Base-by-base conservation (phyloP, 2,888 invertebrate species). In the Choristoneura rosaceana region DNA sequence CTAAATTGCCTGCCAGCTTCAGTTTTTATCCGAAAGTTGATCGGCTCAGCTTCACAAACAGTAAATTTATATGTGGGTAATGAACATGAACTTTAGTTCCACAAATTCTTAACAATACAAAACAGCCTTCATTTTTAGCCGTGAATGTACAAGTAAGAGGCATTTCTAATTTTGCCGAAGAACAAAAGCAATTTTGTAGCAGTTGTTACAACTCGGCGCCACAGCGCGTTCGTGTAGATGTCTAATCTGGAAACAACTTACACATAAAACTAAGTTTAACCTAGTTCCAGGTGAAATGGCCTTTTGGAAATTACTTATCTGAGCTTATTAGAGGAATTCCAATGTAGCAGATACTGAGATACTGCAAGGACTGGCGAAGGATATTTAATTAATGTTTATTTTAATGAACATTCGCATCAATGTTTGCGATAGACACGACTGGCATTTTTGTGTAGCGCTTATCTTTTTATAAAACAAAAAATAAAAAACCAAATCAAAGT, bases 151-250 rank as follows among this genome's bases (percentile, higher is more conserved):
- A 33, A 63, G 33, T 75, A 75, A 78, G 76, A 83, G 85, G 85
- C 83, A 87, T 88, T 88, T 82, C 80, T 84, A 88, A 87, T 86
- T 87, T 71, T 85, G 86, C 85, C 81, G 82, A 83, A 84, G 80
- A 88, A 89, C 87, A 88, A 88, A 89, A 89, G 85, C 81, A 87
- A 90, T 90, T 90, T 89, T 84, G 84, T 82, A 85, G 85, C 84
- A 84, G 84, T 87, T 87, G 84, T 83, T 85, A 80, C 80, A 77
- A 77, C 78, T 77, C 78, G 78, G 73, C 76, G 77, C 55, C 55
- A 12, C 55, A 17, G 55, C 52, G 74, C 73, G 83, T 85, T 85
- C 85, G 82, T 83, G 82, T 84, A 82, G 84, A 87, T 87, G 83
- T 86, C 84, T 90, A 85, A 88, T 88, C 87, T 88, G 81, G 76